Conservation (phyloP, 2,888 invertebrate species). For the Philopedon plagiatum region DNA sequence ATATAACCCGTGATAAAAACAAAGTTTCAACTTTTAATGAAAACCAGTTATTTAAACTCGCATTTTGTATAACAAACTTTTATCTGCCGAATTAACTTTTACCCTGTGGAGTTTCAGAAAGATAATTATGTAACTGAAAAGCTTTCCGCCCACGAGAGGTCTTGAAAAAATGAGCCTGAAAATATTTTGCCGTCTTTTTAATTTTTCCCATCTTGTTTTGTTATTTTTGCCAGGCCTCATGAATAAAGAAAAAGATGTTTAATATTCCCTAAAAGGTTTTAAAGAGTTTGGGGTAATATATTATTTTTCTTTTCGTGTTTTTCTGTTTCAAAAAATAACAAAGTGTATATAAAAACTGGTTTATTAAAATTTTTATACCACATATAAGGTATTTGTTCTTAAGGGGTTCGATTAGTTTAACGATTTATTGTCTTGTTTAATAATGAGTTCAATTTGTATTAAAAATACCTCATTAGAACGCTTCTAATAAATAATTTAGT, state of each 20-base stretch:
- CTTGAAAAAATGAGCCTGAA: not conserved
- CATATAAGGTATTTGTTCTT: not conserved
- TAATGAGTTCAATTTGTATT: not conserved
- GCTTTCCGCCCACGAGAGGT: not conserved
- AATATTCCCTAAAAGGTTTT: constrained; percentile 11
- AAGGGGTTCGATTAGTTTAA: no score
- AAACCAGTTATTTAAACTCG: not conserved
- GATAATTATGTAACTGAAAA: constrained; percentile 15
- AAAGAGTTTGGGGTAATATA: not conserved
- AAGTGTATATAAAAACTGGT: not conserved
- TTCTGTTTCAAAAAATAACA: not conserved
- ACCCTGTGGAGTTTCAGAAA: not conserved
- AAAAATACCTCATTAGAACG: no score
- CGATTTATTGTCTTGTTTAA: no score
- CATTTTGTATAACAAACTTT: constrained; percentile 8
- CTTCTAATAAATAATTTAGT: no score
- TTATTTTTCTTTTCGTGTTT: not conserved
- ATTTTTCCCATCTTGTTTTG: constrained; percentile 2
- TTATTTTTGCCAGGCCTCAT: not conserved
- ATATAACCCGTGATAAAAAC: not conserved
- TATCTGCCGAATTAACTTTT: constrained; percentile 5
- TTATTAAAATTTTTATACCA: not conserved
- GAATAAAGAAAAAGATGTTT: not conserved
- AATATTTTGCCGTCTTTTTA: constrained; percentile 8
- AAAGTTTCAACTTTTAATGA: not conserved